Percentiles rank a stretch among this genome's conserved stretches.
Evolutionary conservation across 1,140 invertebrate species (phyloP).

Genomic region (Brachionus koreanus): DNA sequence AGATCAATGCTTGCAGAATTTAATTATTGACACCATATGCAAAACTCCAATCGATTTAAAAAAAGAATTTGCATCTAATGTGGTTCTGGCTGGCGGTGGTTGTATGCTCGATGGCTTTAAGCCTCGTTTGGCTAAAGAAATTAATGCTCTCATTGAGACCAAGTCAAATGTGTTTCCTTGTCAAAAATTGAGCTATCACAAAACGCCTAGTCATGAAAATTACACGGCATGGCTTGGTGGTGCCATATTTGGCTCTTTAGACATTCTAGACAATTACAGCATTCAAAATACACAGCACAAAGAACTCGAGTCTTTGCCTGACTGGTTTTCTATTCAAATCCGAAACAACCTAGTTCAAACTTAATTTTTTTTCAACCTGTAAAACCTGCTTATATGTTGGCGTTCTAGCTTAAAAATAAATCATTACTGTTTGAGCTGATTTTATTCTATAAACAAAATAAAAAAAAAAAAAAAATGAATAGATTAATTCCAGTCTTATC

Average conservation of each 20-base stretch:
- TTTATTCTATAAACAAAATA: not conserved
- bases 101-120: slow-evolving; percentile 74
- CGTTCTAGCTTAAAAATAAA: not conserved
- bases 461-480: not conserved
- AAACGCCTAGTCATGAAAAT: slow-evolving; percentile 73
- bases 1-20: slow-evolving; percentile 73
- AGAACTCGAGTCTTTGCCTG: slow-evolving; percentile 68
- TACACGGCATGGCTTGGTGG: slow-evolving; percentile 79
- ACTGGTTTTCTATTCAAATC: slow-evolving; percentile 68
- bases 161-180: slow-evolving; percentile 68
- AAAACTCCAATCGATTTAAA: slow-evolving; percentile 75
- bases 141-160: slow-evolving; percentile 62
- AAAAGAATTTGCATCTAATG: slow-evolving; percentile 70
- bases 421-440: not conserved
- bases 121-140: slow-evolving; percentile 69
- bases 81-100: slow-evolving; percentile 78
- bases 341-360: slow-evolving; percentile 52
- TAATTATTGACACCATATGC: slow-evolving; percentile 74
- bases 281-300: slow-evolving; percentile 72
- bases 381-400: not conserved
- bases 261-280: slow-evolving; percentile 69
- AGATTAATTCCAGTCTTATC: not conserved
- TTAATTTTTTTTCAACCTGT: not conserved
- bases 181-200: slow-evolving; percentile 71
- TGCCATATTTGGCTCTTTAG: slow-evolving; percentile 76